Conservation (phyloP, 2,113 vertebrate genomes). For the Coptodon rendalli region DNA sequence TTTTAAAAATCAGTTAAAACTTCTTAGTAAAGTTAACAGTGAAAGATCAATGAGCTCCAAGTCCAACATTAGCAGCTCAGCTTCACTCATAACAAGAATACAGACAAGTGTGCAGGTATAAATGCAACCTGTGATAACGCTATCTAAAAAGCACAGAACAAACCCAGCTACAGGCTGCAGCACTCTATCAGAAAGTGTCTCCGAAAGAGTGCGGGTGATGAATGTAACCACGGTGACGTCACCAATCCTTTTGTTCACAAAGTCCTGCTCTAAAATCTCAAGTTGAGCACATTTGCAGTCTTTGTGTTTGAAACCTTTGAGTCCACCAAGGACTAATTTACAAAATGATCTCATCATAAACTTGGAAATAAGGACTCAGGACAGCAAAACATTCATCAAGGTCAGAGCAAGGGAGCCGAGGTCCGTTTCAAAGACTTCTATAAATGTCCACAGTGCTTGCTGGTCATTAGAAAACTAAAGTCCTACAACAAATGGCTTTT, state of each 20-base stretch:
- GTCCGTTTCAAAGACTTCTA: background rate
- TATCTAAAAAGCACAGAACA: background rate
- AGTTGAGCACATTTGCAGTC: background rate
- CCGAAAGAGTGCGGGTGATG: background rate
- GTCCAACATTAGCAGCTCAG: background rate
- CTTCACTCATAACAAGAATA: background rate
- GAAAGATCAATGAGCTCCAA: background rate
- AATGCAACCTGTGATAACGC: background rate
- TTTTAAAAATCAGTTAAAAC: background rate
- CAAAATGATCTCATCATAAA: background rate
- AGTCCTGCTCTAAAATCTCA: background rate
- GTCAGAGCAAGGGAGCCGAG: background rate
- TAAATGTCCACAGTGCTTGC: background rate
- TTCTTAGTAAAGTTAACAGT: background rate
- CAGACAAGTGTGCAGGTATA: background rate
- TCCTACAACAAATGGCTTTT: background rate
- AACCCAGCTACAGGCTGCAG: background rate
- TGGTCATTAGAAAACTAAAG: background rate
- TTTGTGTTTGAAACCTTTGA: background rate
- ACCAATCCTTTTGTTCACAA: background rate
- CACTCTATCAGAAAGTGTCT: background rate
- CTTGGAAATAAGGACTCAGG: background rate
- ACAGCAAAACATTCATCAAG: background rate
- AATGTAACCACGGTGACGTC: fast-evolving
- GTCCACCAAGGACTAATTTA: background rate